Evolutionary conservation across 1,140 invertebrate genomes (phyloP).

Genomic region (Papilio polyxenes): DNA sequence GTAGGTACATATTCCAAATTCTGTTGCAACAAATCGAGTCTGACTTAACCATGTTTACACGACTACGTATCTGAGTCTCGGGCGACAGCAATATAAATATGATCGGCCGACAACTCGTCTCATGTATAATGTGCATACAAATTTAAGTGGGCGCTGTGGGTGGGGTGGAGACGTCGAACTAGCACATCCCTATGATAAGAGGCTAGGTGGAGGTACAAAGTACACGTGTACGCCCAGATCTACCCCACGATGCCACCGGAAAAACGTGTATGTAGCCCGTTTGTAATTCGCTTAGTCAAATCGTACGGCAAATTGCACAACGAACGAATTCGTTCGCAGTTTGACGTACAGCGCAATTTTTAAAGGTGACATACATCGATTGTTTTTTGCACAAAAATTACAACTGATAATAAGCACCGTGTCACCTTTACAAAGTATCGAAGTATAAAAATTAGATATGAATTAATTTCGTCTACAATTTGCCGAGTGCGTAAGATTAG

Average conservation of each 20-base stretch:
- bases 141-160: constrained; percentile 63
- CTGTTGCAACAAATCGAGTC: constrained; percentile 46
- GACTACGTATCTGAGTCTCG: constrained; percentile 49
- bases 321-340: too few species aligned
- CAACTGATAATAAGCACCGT: too few species aligned
- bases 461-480: too few species aligned
- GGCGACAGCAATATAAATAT: constrained; percentile 71
- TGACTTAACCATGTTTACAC: constrained; percentile 61
- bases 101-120: constrained; percentile 69
- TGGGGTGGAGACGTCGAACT: constrained; percentile 49
- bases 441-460: too few species aligned
- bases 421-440: too few species aligned
- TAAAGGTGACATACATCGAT: too few species aligned
- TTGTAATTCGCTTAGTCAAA: not conserved
- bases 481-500: too few species aligned
- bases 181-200: constrained; percentile 62
- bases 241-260: constrained; percentile 36
- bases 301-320: too few species aligned
- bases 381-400: too few species aligned
- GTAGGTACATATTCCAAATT: constrained; percentile 22
- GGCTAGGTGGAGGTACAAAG: constrained; percentile 53
- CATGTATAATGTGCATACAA: constrained; percentile 79
- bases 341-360: too few species aligned
- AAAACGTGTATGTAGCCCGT: not conserved
- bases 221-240: constrained; percentile 68